These are phyloP conservation scores for Drosophila paranaensis DNA, from an alignment of 2,888 invertebrate species.

Conservation along the genomic window DNA sequence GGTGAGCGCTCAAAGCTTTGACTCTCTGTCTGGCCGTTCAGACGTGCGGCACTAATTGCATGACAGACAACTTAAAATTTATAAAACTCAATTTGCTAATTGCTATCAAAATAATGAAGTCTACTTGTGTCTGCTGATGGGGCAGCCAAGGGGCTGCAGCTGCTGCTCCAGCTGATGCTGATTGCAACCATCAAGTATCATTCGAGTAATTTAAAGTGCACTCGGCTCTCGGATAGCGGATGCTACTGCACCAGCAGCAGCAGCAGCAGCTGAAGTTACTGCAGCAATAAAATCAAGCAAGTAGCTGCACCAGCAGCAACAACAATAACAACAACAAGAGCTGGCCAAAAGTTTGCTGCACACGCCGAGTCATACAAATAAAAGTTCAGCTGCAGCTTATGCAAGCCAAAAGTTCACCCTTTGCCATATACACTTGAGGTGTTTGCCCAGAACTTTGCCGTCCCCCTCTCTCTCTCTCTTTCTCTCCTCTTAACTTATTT, in stretches of 20 bases:
- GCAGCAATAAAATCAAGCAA: constrained; percentile 65
- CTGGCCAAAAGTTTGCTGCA: constrained; percentile 58
- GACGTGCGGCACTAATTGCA: constrained; percentile 69
- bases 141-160: background rate
- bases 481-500: background rate
- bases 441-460: constrained; percentile 63
- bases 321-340: constrained; percentile 2
- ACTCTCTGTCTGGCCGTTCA: constrained; percentile 25
- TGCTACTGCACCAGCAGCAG: constrained; percentile 23
- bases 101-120: constrained; percentile 81
- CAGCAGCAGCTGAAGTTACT: constrained; percentile 40
- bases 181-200: constrained; percentile 80
- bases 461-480: background rate
- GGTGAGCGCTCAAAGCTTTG: constrained; percentile 9
- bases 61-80: constrained; percentile 62
- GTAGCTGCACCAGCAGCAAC: constrained; percentile 26
- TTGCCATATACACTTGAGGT: constrained; percentile 59
- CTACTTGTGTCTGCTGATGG: constrained; percentile 23
- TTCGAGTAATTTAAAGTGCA: constrained; percentile 78
- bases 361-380: constrained; percentile 71
- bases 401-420: constrained; percentile 53
- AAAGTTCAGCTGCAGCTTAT: constrained; percentile 67
- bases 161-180: constrained; percentile 58
- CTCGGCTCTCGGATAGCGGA: constrained; percentile 33
- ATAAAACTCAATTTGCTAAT: constrained; percentile 81